Percentiles rank a stretch among this genome's conserved stretches.
These are phyloP conservation scores for Hylaea fasciaria DNA, from an alignment of 2,888 invertebrate species.

Conservation along the genomic window DNA sequence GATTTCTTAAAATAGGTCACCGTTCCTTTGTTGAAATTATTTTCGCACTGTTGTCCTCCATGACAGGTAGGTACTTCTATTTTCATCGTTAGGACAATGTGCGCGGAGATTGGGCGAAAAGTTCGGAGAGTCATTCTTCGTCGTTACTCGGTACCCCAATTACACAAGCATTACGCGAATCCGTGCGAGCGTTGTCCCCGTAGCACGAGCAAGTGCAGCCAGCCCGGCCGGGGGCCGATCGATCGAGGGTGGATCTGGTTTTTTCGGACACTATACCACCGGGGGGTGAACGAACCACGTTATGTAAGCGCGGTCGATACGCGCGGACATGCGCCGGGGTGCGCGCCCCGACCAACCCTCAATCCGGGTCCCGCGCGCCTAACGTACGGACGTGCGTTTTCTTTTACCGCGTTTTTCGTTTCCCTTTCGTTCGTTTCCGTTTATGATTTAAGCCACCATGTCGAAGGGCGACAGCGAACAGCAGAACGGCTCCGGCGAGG, in stretches of 20 bases:
- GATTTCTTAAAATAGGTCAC: conserved; percentile 5
- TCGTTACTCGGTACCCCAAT: conserved; percentile 32
- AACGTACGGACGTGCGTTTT: conserved; percentile 81
- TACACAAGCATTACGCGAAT: conserved; percentile 29
- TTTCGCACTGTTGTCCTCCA: not conserved
- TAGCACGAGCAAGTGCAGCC: conserved; percentile 26
- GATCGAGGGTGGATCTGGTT: conserved; percentile 80
- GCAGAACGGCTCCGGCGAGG: conserved; percentile 94
- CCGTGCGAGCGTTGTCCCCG: conserved; percentile 37
- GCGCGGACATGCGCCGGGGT: conserved; percentile 65
- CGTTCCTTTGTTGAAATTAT: not conserved
- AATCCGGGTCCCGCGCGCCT: conserved; percentile 81
- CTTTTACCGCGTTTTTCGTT: conserved; percentile 85
- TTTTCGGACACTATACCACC: conserved; percentile 83
- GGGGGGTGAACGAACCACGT: conserved; percentile 82
- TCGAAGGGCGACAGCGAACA: conserved; percentile 94
- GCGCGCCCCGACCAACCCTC: conserved; percentile 50
- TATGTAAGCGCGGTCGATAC: conserved; percentile 79
- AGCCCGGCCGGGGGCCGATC: conserved; percentile 56
- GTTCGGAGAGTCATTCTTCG: not conserved
- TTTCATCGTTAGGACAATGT: not conserved
- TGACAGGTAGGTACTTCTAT: not conserved
- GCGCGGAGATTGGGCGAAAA: not conserved
- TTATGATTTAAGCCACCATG: conserved; percentile 89
- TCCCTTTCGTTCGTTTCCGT: conserved; percentile 85